Conservation (phyloP, 2,888 invertebrate species). For the Nemurella pictetii region DNA sequence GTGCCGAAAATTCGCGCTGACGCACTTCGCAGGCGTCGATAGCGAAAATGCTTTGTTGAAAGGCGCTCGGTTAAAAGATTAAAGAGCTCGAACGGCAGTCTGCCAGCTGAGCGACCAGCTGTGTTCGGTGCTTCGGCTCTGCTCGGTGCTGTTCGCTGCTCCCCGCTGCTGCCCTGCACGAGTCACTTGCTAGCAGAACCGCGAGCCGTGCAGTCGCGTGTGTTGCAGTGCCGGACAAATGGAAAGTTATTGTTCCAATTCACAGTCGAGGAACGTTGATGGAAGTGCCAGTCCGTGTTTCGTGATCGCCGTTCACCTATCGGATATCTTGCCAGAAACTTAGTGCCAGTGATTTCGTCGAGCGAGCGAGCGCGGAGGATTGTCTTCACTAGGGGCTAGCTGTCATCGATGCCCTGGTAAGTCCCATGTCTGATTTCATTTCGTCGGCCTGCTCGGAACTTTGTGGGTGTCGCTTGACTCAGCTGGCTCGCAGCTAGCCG, state of each 20-base stretch:
- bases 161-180: no score
- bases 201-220: not conserved
- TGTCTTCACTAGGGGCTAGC: no score
- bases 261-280: not conserved
- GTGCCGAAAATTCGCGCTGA: no score
- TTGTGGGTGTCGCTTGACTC: not conserved
- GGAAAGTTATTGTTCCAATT: not conserved
- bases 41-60: no score
- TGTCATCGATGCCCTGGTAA: not conserved
- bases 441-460: no score
- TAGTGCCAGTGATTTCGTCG: not conserved
- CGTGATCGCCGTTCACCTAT: not conserved
- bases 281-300: not conserved
- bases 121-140: no score
- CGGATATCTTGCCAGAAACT: not conserved
- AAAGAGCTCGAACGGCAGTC: no score
- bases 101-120: no score
- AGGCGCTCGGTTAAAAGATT: no score
- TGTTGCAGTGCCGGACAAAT: not conserved
- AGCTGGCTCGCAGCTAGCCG: not conserved
- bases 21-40: no score
- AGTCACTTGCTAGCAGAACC: not conserved
- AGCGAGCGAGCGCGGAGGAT: no score
- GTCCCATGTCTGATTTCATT: not conserved
- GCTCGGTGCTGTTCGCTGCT: not conserved